Percentiles rank a stretch among this genome's conserved stretches.
Conservation (phyloP, 2,797 vertebrate species). For the Sebastes miniatus region DNA sequence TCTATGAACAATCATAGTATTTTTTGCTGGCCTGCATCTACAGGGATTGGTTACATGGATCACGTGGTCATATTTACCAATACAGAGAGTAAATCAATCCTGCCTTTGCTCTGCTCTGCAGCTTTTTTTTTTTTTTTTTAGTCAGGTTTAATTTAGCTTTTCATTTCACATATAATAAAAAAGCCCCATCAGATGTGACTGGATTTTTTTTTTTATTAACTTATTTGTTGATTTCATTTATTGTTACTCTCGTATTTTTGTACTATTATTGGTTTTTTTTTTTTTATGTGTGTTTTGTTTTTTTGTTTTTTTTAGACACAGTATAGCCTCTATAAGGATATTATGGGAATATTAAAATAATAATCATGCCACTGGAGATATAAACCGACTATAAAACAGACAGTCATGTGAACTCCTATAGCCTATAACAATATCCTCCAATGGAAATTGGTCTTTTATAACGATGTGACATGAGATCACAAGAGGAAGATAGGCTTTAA, state of each 20-base stretch:
- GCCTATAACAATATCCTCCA: not conserved
- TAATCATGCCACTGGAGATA: not conserved
- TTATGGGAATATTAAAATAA: slow-evolving; percentile 2
- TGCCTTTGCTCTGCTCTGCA: slow-evolving; percentile 77
- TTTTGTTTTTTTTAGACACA: not conserved
- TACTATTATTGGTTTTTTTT: too few species aligned
- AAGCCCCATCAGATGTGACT: slow-evolving; percentile 31
- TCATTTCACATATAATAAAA: slow-evolving; percentile 65
- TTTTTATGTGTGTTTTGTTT: too few species aligned
- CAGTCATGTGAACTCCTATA: not conserved
- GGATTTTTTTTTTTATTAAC: too few species aligned
- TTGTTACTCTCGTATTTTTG: too few species aligned
- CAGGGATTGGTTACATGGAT: slow-evolving; percentile 97
- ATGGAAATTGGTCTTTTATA: not conserved
- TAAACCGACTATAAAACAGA: not conserved
- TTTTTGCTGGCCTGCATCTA: slow-evolving; percentile 94
- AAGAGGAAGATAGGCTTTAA: not conserved
- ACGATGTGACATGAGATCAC: not conserved
- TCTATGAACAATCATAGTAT: slow-evolving; percentile 97
- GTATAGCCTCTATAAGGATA: not conserved
- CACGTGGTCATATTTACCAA: slow-evolving; percentile 99
- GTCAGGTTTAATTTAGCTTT: slow-evolving; percentile 74
- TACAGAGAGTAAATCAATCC: slow-evolving; percentile 99
- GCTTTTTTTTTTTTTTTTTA: slow-evolving; percentile 31
- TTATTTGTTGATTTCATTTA: too few species aligned